These are phyloP conservation scores for Pollenia amentaria DNA, from an alignment of 2,888 invertebrate genomes.

Conservation along the genomic window DNA sequence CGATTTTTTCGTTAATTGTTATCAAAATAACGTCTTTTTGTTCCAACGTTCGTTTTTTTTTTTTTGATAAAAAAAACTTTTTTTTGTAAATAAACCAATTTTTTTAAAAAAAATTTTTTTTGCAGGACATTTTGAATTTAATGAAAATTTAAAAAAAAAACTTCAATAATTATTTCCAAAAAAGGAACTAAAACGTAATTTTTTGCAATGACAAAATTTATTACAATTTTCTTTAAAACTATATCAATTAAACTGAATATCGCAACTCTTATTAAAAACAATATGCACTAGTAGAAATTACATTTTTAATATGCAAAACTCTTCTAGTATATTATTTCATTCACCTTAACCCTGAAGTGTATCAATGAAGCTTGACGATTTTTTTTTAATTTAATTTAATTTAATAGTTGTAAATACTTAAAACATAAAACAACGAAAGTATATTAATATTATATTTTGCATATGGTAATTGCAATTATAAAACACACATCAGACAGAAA, in stretches of 20 bases:
- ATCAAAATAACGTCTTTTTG: too few relatives aligned
- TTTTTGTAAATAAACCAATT: too few relatives aligned
- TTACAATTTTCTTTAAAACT: too few relatives aligned
- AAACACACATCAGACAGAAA: background rate
- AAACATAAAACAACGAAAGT: constrained; percentile 19
- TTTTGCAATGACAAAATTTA: too few relatives aligned
- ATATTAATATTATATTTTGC: constrained; percentile 8
- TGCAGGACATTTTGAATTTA: too few relatives aligned
- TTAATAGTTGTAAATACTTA: constrained; percentile 47
- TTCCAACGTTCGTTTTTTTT: too few relatives aligned
- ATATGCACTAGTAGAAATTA: background rate
- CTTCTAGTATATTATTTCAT: background rate
- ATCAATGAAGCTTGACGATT: constrained; percentile 69
- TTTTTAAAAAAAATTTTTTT: too few relatives aligned
- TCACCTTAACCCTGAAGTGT: constrained; percentile 72
- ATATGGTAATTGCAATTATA: constrained; percentile 51
- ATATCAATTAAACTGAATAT: background rate
- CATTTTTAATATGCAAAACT: constrained; percentile 19
- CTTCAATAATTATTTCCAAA: too few relatives aligned
- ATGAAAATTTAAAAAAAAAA: too few relatives aligned
- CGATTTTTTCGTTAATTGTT: too few relatives aligned
- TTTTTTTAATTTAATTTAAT: constrained; percentile 46
- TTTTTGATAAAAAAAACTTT: too few relatives aligned
- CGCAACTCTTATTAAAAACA: background rate
- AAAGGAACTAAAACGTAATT: too few relatives aligned